Evolutionary conservation across 2,113 vertebrate genomes (phyloP), one percentile per base, ranked within the genome.

Genomic region (Neoarius graeffei): DNA sequence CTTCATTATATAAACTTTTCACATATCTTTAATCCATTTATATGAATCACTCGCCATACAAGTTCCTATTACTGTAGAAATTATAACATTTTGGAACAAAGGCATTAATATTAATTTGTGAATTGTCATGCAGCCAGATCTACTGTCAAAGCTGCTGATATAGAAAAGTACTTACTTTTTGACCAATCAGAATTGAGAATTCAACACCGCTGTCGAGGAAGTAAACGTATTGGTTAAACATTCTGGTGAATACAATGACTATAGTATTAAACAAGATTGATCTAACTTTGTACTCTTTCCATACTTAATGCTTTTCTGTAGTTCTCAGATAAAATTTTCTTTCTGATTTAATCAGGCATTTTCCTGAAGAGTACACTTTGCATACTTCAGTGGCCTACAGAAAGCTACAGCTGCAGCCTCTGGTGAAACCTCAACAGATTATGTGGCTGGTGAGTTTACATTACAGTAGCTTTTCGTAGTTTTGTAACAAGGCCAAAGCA

Each of bases 391-490:
- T 84, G 50, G n/a, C 64, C 48, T n/a, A 56, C 83, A 71, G 19
- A 84, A 30, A 84, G 48, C 83, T 84, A 13, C 83, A 84, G 83
- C 66, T 71, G 50, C 66, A 71, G 64, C n/a, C n/a, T 27, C 48
- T 84, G 50, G 48, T 54, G 66, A 84, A 56, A 67, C 83, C 83
- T 84, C 83, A 84, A 71, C 52, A 56, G 62, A 84, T 84, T 84
- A 69, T 84, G 83, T 84, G 83, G 83, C 83, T 69, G 64, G 50
- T 69, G 64, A 56, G 83, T 84, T 84, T 84, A 84, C 66, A 84
- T 54, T 84, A 69, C 83, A 84, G 64, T 67, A 84, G 83, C 83
- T 84, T 84, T 84, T 69, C 50, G 83, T 67, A 84, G 62, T 84
- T 71, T 56, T 84, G 83, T 84, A 84, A 71, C 11, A 69, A 84